Percentiles rank a stretch among this genome's conserved stretches.
phyloP scores from a whole-genome alignment of 2,113 vertebrate genomes.

The Casuarius casuarius region DNA sequence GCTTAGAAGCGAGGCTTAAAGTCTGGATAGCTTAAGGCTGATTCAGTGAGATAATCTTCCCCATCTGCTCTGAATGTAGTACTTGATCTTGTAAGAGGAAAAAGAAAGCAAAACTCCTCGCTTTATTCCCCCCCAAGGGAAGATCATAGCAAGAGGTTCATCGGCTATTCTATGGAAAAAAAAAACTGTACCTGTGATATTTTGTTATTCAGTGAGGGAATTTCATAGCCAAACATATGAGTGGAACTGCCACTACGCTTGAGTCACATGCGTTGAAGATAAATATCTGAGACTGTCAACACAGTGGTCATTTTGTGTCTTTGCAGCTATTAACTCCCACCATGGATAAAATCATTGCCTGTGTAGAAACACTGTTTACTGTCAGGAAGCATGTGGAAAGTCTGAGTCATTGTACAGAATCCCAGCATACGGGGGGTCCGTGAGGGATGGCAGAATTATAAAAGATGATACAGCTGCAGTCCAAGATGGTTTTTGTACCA shows the following conservation, averaged over 20 bases:
- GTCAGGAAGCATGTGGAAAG: neutral
- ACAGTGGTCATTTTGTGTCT: constrained; percentile 46
- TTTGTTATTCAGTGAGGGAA: neutral
- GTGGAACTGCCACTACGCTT: neutral
- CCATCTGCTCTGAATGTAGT: neutral
- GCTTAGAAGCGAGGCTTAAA: neutral
- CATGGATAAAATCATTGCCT: neutral
- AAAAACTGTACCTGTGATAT: neutral
- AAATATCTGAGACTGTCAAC: constrained; percentile 40
- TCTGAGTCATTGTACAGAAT: neutral
- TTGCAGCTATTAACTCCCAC: constrained; percentile 23
- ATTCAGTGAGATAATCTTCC: neutral
- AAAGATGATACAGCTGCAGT: neutral
- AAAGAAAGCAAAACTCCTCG: neutral
- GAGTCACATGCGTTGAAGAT: neutral
- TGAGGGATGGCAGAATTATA: neutral
- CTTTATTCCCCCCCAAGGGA: neutral
- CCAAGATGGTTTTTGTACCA: neutral
- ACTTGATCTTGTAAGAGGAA: neutral
- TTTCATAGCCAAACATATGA: neutral
- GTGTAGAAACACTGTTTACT: neutral
- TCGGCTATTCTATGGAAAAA: neutral
- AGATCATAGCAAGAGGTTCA: neutral
- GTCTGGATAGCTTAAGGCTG: neutral
- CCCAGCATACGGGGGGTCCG: neutral